phyloP scores from a whole-genome alignment of 2,797 vertebrate genomes.

The Eupleurogrammus muticus region DNA sequence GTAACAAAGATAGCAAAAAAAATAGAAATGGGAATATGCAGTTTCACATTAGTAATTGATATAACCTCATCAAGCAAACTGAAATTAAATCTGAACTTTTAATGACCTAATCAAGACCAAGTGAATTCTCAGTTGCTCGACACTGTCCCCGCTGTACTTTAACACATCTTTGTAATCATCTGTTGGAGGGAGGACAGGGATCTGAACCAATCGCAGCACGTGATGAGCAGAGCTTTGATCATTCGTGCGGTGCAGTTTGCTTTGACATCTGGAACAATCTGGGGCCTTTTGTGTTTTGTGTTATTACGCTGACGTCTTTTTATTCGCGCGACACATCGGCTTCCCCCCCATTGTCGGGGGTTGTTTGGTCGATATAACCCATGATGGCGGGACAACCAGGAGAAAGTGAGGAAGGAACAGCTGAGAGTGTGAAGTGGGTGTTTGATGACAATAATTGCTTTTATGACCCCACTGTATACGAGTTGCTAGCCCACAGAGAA shows the following conservation, averaged over 20 bases:
- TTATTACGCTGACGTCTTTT: constrained; percentile 12
- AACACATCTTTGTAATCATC: constrained; percentile 18
- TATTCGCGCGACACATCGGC: neutral
- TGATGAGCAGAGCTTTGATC: constrained; percentile 36
- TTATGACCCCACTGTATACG: constrained; percentile 5
- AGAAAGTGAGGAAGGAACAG: neutral
- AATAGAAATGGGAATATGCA: neutral
- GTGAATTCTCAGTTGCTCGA: constrained; percentile 24
- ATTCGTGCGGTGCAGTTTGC: constrained; percentile 18
- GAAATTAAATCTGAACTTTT: neutral
- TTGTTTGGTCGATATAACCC: constrained; percentile 21
- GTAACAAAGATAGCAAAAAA: neutral
- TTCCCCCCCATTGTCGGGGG: constrained; percentile 3
- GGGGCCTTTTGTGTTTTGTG: constrained; percentile 23
- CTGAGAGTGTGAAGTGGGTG: no score
- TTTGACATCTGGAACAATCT: constrained; percentile 41
- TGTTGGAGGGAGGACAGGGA: constrained; percentile 21
- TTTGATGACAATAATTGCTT: constrained; percentile 11
- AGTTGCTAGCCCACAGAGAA: constrained; percentile 1
- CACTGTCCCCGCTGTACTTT: constrained; percentile 17
- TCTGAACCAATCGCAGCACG: constrained; percentile 19
- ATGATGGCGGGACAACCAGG: neutral
- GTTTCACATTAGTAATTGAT: neutral
- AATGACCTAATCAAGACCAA: constrained; percentile 8
- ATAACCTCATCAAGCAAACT: neutral